phyloP scores from a whole-genome alignment of 2,888 invertebrate species.

The Protophormia terraenovae region DNA sequence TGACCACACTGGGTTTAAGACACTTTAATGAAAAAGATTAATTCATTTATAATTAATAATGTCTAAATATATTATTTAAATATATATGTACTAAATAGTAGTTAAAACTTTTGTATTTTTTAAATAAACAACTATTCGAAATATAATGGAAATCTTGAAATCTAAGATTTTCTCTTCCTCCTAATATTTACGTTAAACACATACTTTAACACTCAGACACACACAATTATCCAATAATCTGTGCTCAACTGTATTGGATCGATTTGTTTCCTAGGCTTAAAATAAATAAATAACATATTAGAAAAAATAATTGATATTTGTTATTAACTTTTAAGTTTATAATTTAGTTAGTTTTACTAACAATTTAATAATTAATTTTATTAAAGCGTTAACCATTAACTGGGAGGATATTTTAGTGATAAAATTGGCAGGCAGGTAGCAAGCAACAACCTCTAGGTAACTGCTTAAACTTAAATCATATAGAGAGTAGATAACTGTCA shows the following conservation, averaged over 20 bases:
- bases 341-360: slow-evolving; percentile 29
- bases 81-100: too few species aligned
- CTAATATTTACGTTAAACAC: too few species aligned
- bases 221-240: slow-evolving; percentile 16
- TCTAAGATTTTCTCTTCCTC: too few species aligned
- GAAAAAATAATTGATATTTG: slow-evolving; percentile 53
- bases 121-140: too few species aligned
- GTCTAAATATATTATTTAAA: too few species aligned
- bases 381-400: background rate
- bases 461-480: slow-evolving; percentile 20
- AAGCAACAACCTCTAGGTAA: slow-evolving; percentile 44
- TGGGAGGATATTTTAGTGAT: background rate
- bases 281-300: slow-evolving; percentile 9
- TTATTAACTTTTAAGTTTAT: slow-evolving; percentile 46
- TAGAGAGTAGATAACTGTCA: slow-evolving; percentile 15
- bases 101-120: too few species aligned
- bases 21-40: too few species aligned
- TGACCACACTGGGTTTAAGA: too few species aligned
- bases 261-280: background rate
- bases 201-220: too few species aligned
- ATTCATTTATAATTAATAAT: too few species aligned
- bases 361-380: slow-evolving; percentile 48
- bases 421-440: background rate
- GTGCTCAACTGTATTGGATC: slow-evolving; percentile 35
- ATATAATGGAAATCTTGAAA: too few species aligned